Evolutionary conservation across 2,797 vertebrate genomes (phyloP), one percentile per base, ranked within the genome.

Genomic region (Enteromius mattozi): DNA sequence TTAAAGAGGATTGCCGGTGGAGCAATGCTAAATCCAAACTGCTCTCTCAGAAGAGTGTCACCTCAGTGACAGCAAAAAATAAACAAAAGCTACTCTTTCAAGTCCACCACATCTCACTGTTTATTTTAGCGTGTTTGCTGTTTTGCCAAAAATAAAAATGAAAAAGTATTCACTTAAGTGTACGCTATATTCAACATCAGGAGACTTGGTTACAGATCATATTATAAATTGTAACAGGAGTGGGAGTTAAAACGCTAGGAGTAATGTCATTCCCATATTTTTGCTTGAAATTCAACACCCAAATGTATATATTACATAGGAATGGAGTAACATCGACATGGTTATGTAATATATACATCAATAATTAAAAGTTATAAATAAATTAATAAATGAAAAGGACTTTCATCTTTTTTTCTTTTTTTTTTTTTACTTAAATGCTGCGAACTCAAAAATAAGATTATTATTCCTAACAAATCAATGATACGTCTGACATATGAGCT

Each of bases 1-100:
- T 85, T 76, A 87, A 88, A 88, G 72, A 87, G 86, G 82, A 87
- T 87, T 89, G 63, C 49, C 59, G 42, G 37, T 81, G 66, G 70
- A 86, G 70, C 71, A 84, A 70, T 51, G 81, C 78, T 87, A 82
- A 86, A 84, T 86, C 69, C 85, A 66, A 56, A 54, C 70, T 68
- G 63, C 69, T 74, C n/a, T 63, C 47, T 45, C 51, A 82, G 68
- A 81, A 6, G 6, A 83, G 77, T 66, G 77, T 59, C 77, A 40
- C 63, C 45, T 51, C 19, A 51, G 37, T 51, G 54, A 42, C 75
- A 19, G 42, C 37, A 51, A 24, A 35, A 61, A n/a, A 80, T 74
- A 37, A 75, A 45, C 19, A 65, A 68, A 45, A n/a, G 30, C 37
- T n/a, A 35, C 3, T 33, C 42, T 21, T 80, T 49, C 47, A 59